Conservation (phyloP, 1,140 invertebrate species). For the Aphis gossypii region DNA sequence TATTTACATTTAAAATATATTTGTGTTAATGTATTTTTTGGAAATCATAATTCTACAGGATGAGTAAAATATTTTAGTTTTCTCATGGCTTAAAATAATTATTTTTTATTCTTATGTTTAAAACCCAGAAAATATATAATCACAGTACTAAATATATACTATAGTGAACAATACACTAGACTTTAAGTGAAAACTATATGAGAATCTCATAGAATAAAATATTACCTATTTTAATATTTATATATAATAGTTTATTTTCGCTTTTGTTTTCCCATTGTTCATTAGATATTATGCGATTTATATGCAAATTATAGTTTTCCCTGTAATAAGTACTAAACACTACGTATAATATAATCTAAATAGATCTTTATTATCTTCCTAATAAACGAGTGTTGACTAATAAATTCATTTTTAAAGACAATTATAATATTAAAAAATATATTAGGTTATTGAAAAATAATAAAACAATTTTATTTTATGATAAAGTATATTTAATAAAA, state of each 20-base stretch:
- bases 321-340: not conserved
- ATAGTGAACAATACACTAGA: slow-evolving; percentile 11
- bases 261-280: slow-evolving; percentile 20
- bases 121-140: not conserved
- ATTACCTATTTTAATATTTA: not conserved
- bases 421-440: not conserved
- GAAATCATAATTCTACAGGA: not conserved
- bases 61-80: not conserved
- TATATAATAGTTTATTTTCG: not conserved
- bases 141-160: not conserved
- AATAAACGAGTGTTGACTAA: not conserved
- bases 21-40: not conserved
- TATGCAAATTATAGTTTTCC: not conserved
- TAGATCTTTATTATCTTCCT: not conserved
- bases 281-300: not conserved
- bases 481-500: no score
- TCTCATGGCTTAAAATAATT: not conserved
- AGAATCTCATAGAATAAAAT: slow-evolving; percentile 19
- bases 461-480: not conserved
- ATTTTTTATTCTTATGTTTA: not conserved
- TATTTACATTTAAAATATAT: not conserved
- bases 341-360: not conserved
- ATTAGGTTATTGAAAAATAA: not conserved
- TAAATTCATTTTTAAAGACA: not conserved
- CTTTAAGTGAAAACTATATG: not conserved